Percentiles rank a stretch among this genome's conserved stretches.
Conservation (phyloP, 2,888 invertebrate species). For the Drosophila eohydei region DNA sequence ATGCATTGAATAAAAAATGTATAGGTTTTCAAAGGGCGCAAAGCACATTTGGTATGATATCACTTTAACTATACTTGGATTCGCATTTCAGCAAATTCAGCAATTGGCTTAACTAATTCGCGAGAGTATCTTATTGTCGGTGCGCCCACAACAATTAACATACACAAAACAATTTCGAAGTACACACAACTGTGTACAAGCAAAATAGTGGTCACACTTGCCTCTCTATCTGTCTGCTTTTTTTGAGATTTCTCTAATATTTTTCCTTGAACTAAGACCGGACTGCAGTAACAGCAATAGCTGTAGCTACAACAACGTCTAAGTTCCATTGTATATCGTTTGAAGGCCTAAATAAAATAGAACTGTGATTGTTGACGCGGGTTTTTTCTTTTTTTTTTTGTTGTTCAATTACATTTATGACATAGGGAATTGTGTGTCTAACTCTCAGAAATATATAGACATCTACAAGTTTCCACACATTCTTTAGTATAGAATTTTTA, state of each 20-base stretch:
- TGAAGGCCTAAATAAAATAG: slow-evolving; percentile 60
- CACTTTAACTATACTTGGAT: too few relatives aligned
- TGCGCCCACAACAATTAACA: slow-evolving; percentile 6
- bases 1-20: too few relatives aligned
- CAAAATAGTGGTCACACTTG: slow-evolving; percentile 19
- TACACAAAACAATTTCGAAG: not conserved
- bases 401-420: slow-evolving; percentile 65
- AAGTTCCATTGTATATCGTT: slow-evolving; percentile 68
- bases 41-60: too few relatives aligned
- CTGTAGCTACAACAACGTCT: slow-evolving; percentile 11
- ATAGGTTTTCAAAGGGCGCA: too few relatives aligned
- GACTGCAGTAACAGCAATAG: slow-evolving; percentile 12
- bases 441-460: not conserved
- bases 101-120: slow-evolving; percentile 11
- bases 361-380: slow-evolving; percentile 49
- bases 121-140: slow-evolving; percentile 6
- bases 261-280: slow-evolving; percentile 26
- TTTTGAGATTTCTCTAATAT: slow-evolving; percentile 36
- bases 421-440: not conserved
- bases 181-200: not conserved
- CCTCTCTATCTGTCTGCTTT: not conserved
- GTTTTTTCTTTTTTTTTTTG: slow-evolving; percentile 47
- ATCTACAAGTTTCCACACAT: not conserved
- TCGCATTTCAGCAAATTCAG: not conserved
- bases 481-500: not conserved